Percentiles rank a stretch among this genome's conserved stretches.
These are phyloP conservation scores for Epicauta chinensis DNA, from an alignment of 1,140 invertebrate genomes.

Conservation along the genomic window DNA sequence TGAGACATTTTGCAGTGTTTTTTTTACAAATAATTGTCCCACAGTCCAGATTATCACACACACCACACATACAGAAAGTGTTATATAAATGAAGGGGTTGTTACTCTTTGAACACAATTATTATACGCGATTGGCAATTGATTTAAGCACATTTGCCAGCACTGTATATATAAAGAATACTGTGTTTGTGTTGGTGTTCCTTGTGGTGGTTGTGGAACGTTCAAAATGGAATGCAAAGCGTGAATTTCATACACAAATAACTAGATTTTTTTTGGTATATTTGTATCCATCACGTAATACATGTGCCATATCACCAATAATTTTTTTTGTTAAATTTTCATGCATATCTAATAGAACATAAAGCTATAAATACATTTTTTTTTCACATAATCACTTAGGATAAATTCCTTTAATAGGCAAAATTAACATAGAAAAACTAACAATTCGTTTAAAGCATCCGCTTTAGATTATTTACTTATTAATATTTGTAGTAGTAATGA, in stretches of 20 bases:
- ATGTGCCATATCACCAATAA: slow-evolving; percentile 28
- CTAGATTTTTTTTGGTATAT: slow-evolving; percentile 14
- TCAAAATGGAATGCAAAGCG: slow-evolving; percentile 10
- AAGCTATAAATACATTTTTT: slow-evolving; percentile 28
- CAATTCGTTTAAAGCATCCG: slow-evolving; percentile 4
- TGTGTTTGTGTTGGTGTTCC: background rate
- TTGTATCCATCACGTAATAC: slow-evolving; percentile 27
- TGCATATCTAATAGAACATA: slow-evolving; percentile 31
- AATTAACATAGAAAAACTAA: slow-evolving; percentile 14
- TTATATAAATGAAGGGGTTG: too few relatives aligned
- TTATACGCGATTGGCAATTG: too few relatives aligned
- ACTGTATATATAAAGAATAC: too few relatives aligned
- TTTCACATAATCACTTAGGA: slow-evolving; percentile 20
- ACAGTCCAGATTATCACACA: too few relatives aligned
- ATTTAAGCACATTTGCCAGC: too few relatives aligned
- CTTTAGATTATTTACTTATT: slow-evolving; percentile 10
- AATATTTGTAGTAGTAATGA: too few relatives aligned
- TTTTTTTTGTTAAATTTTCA: slow-evolving; percentile 20
- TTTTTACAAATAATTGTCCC: slow-evolving; percentile 14
- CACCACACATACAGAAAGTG: too few relatives aligned
- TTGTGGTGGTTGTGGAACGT: background rate
- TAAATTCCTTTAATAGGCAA: slow-evolving; percentile 16
- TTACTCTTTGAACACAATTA: too few relatives aligned
- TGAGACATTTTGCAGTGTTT: slow-evolving; percentile 9
- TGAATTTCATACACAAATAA: slow-evolving; percentile 9